Base-by-base conservation (phyloP, 2,888 invertebrate genomes). In the Achlya flavicornis region DNA sequence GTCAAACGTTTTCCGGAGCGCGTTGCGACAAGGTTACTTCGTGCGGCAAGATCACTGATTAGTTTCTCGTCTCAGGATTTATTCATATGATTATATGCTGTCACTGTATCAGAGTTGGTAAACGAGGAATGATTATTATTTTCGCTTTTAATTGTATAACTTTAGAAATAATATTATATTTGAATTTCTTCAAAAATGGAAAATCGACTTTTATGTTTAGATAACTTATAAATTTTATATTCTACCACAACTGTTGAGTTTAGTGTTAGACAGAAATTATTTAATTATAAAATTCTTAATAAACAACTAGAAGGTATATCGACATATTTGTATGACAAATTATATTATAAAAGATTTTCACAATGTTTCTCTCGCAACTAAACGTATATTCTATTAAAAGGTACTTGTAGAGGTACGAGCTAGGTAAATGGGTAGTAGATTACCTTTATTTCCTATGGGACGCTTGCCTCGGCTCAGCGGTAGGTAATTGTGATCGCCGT, bases 1-100 rank as follows among this genome's bases (percentile, higher is more conserved):
- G 71, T 67, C 65, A 64, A 60, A 58, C 64, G 67, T 63, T 64
- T 73, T 72, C 75, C 71, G 65, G 69, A 64, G 53, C 59, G 48
- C 65, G 57, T 48, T 65, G 63, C 61, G 63, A 63, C 74, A 67
- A 69, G 71, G 70, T 64, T 66, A 70, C 66, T 57, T 70, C 66
- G 68, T 65, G 69, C 65, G 8, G 63, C 61, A 57, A 63, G 67
- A 67, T 70, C 67, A 48, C 61, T 63, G 69, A 69, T 71, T 68
- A 68, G 64, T 16, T 63, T 16, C 60, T 53, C 61, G 61, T 64
- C 53, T 48, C 57, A 46, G 32, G 16, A 62, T 64, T 63, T 62
- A 61, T 48, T 61, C 65, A 19, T 53, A 58, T 19, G 61, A 53
- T 26, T 48, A 58, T 63, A 58, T 57, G 43, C 64, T 43, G 61